Evolutionary conservation across 2,888 invertebrate genomes (phyloP), one percentile per base, ranked within the genome.

Genomic region (Caradrina clavipalpis): DNA sequence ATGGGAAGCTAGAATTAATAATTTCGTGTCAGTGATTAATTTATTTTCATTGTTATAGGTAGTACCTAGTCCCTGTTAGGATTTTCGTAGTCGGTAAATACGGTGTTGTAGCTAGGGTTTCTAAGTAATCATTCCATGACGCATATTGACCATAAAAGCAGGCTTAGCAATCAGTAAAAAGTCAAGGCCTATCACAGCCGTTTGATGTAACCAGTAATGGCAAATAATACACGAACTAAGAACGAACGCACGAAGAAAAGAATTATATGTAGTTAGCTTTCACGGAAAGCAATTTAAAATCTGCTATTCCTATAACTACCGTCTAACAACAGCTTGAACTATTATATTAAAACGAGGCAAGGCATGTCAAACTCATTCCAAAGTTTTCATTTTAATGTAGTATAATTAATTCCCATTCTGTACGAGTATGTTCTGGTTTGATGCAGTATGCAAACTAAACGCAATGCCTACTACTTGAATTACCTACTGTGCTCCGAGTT

Each of bases 341-440:
- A 70, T 77, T 80, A 73, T 74, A 79, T 84, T 69, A 71, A 78
- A 80, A 78, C 71, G 66, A 80, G 64, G 75, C 81, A 76, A 73
- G 76, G 69, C 83, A 80, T 81, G 85, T 81, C 82, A 78, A 84
- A 85, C 84, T 87, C 76, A 82, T 86, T 84, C 81, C 72, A 71
- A 85, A 87, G 85, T 87, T 88, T 84, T 86, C 79, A 74, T 83
- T 81, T 82, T 85, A 86, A 87, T 87, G 73, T 88, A 88, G 88
- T 89, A 83, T 87, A 90, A 91, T 91, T 85, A 89, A 90, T 90
- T 88, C 88, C 56, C 70, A 79, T 81, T 83, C 80, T 73, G 78
- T n/a, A n/a, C n/a, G n/a, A n/a, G n/a, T 84, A 81, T 85, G 86
- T 87, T 86, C 77, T 83, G 84, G 78, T 76, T 81, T 76, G 64